Evolutionary conservation across 2,888 invertebrate species (phyloP).

Genomic region (Spialia ferax): DNA sequence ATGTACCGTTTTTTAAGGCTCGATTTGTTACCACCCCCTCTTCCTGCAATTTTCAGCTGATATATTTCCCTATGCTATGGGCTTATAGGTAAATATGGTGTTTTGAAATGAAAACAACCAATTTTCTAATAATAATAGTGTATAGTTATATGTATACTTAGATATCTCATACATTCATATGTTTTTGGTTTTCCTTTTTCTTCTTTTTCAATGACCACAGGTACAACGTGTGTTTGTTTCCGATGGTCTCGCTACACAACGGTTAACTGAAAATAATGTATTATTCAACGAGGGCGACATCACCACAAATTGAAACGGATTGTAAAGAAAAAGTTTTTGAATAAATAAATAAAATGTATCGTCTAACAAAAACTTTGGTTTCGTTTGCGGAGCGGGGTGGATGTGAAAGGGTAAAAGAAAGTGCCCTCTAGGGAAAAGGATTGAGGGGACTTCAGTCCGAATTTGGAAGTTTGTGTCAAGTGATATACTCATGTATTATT

Average conservation of each 20-base stretch:
- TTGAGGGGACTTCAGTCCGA: neutral
- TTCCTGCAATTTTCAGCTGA: neutral
- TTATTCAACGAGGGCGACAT: neutral
- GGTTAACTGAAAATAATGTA: neutral
- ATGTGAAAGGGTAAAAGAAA: slow-evolving; percentile 8
- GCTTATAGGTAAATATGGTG: too few relatives aligned
- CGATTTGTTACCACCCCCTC: slow-evolving; percentile 9
- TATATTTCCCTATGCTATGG: too few relatives aligned
- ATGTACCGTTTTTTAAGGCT: neutral
- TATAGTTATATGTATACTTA: too few relatives aligned
- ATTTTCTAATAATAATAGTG: too few relatives aligned
- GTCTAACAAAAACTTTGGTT: slow-evolving; percentile 15
- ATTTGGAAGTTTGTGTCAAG: slow-evolving; percentile 7
- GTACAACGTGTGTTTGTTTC: too few relatives aligned
- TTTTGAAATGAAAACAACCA: neutral
- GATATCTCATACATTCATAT: too few relatives aligned
- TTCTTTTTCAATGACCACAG: too few relatives aligned
- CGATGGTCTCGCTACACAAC: neutral
- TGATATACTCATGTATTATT: neutral
- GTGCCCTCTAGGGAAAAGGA: slow-evolving; percentile 11
- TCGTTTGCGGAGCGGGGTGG: neutral
- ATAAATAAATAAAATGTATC: slow-evolving; percentile 15
- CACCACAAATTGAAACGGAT: slow-evolving; percentile 1
- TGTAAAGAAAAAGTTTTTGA: slow-evolving; percentile 15
- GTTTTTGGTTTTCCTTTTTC: too few relatives aligned